Evolutionary conservation across 2,888 invertebrate genomes (phyloP), one percentile per base, ranked within the genome.

Genomic region (Thyatira batis): DNA sequence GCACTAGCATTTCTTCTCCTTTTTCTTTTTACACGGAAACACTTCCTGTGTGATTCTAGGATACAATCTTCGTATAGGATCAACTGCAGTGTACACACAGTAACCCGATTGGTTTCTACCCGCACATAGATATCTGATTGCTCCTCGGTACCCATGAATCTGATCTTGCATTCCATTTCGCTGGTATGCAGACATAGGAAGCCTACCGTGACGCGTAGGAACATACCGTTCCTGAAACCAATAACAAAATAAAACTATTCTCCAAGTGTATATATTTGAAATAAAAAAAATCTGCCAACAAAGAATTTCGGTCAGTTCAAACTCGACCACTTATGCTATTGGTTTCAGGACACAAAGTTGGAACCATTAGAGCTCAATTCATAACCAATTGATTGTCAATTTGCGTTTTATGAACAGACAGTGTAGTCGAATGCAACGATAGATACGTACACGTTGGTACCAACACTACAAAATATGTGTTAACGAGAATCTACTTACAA

Each of bases 171-270:
- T 81, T 60, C 92, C 91, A 55, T 91, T 89, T 52, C 86, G 78
- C 58, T 78, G 71, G 73, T 87, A 90, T 54, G 83, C 89, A 56
- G 88, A 78, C 61, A 62, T 70, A 20, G 89, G 89, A 45, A 90
- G 85, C 67, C 82, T 84, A 83, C 90, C 90, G 55, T 82, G 82
- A 61, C 79, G 76, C 53, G 85, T 85, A 46, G 89, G 88, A 85
- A 88, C 87, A 72, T 87, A 90, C 71, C 72, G 89, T 89, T 92
- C 91, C 91, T 91, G 87, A 84, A 92, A 89, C 85, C 82, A 90
- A 89, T 79, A 82, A 84, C 78, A 72, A 73, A 72, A 73, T 73
- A 70, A 71, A 69, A 58, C 13, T 68, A 21, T 44, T 25, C 50
- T 8, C n/a, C n/a, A n/a, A n/a, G n/a, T n/a, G n/a, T n/a, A n/a